phyloP scores from a whole-genome alignment of 2,888 invertebrate species.

The Crossocerus cetratus region DNA sequence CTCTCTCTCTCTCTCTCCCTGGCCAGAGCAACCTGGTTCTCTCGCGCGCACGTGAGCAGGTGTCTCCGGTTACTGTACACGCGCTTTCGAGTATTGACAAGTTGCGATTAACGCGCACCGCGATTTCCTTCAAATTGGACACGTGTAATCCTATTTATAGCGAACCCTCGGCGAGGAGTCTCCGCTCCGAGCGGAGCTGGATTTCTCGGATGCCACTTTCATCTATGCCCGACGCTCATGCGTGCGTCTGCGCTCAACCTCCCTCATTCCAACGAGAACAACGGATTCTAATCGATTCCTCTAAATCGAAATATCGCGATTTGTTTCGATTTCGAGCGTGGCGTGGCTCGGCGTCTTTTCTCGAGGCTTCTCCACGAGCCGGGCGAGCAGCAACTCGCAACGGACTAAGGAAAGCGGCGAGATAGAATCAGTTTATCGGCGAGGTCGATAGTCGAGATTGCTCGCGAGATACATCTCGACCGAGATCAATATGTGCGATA shows the following conservation, averaged over 20 bases:
- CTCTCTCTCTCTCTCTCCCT: not conserved
- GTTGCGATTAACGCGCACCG: constrained; percentile 38
- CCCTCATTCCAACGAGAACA: too few relatives aligned
- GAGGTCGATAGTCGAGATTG: not conserved
- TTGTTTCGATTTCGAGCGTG: too few relatives aligned
- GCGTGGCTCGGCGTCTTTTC: too few relatives aligned
- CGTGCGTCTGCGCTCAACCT: too few relatives aligned
- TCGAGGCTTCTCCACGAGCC: too few relatives aligned
- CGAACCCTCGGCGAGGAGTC: constrained; percentile 11
- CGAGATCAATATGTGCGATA: not conserved
- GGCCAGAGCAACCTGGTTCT: too few relatives aligned
- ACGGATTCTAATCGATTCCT: too few relatives aligned
- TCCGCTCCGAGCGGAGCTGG: constrained; percentile 22
- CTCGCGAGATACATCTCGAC: not conserved
- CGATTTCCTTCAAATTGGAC: constrained; percentile 40
- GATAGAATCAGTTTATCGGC: not conserved
- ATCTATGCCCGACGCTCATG: not conserved
- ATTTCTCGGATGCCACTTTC: constrained; percentile 8
- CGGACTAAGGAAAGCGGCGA: not conserved
- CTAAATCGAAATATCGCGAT: too few relatives aligned
- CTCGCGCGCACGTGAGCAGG: constrained; percentile 20
- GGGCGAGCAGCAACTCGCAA: not conserved
- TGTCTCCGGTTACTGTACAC: constrained; percentile 43
- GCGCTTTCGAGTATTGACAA: constrained; percentile 34
- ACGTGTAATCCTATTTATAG: constrained; percentile 55